These are phyloP conservation scores for Pterostichus niger DNA, from an alignment of 2,888 invertebrate species.

Conservation along the genomic window DNA sequence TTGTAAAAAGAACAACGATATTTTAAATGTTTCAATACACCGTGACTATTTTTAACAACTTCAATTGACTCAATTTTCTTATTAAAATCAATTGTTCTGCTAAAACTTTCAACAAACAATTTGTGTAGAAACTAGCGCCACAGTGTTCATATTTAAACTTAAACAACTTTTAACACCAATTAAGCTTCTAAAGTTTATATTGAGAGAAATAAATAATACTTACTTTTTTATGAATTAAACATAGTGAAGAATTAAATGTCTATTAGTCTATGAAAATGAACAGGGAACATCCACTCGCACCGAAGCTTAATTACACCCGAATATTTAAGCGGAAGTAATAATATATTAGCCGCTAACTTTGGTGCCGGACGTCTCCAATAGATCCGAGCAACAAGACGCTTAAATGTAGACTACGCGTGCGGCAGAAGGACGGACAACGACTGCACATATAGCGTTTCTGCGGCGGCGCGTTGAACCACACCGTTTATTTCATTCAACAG, in stretches of 20 bases:
- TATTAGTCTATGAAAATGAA: not conserved
- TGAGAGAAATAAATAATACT: not conserved
- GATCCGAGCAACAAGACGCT: conserved; percentile 28
- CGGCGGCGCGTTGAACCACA: conserved; percentile 10
- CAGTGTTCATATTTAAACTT: too few relatives aligned
- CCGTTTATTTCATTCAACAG: conserved; percentile 30
- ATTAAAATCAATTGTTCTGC: too few relatives aligned
- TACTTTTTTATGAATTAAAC: not conserved
- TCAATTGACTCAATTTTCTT: too few relatives aligned
- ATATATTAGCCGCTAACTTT: conserved; percentile 5
- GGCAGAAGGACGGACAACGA: not conserved
- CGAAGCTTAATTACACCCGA: not conserved
- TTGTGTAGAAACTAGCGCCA: too few relatives aligned
- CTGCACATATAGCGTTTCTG: not conserved
- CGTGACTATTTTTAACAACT: too few relatives aligned
- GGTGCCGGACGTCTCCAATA: not conserved
- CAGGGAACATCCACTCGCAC: not conserved
- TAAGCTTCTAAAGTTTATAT: too few relatives aligned
- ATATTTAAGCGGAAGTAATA: not conserved
- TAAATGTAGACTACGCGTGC: conserved; percentile 19
- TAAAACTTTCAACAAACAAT: too few relatives aligned
- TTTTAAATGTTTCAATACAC: too few relatives aligned
- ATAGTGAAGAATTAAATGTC: not conserved
- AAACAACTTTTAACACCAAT: too few relatives aligned
- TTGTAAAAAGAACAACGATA: too few relatives aligned